These are phyloP conservation scores for Caenorhabditis sinica DNA, from an alignment of 2,888 invertebrate species.

Conservation along the genomic window DNA sequence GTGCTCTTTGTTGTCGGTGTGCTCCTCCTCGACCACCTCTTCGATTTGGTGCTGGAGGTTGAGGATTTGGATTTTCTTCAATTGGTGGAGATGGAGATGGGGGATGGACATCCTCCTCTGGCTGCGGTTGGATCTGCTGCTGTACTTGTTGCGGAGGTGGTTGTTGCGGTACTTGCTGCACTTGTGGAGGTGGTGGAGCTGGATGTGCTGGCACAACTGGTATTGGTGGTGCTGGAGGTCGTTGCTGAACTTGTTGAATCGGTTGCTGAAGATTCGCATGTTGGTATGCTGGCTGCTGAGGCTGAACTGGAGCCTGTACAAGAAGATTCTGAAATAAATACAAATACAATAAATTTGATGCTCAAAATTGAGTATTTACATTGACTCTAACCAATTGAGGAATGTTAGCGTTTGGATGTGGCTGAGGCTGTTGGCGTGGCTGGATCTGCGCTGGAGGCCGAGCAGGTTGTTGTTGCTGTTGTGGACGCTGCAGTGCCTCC, in stretches of 20 bases:
- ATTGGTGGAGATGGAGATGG: too few species aligned
- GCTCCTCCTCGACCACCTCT: not conserved
- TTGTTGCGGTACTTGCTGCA: too few species aligned
- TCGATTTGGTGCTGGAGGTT: not conserved
- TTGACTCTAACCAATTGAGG: not conserved
- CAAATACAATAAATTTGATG: too few species aligned
- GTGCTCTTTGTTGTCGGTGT: not conserved
- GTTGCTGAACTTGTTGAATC: not conserved
- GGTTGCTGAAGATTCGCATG: not conserved
- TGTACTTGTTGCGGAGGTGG: too few species aligned
- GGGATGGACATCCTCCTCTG: too few species aligned
- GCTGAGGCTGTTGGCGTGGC: not conserved
- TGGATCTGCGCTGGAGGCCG: not conserved
- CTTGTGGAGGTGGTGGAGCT: not conserved
- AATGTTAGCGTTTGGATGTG: too few species aligned
- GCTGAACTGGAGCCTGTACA: not conserved
- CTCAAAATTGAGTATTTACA: too few species aligned
- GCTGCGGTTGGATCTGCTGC: too few species aligned
- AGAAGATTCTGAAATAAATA: too few species aligned
- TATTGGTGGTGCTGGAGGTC: too few species aligned
- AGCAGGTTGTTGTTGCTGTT: not conserved
- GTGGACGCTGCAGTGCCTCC: not conserved
- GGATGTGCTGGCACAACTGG: not conserved
- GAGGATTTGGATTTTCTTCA: too few species aligned
- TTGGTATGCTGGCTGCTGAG: not conserved